A percentile compares a stretch with the other conserved stretches of the same genome.
Evolutionary conservation across 2,797 vertebrate species (phyloP).

Genomic region (Pseudotriccus pelzelni): DNA sequence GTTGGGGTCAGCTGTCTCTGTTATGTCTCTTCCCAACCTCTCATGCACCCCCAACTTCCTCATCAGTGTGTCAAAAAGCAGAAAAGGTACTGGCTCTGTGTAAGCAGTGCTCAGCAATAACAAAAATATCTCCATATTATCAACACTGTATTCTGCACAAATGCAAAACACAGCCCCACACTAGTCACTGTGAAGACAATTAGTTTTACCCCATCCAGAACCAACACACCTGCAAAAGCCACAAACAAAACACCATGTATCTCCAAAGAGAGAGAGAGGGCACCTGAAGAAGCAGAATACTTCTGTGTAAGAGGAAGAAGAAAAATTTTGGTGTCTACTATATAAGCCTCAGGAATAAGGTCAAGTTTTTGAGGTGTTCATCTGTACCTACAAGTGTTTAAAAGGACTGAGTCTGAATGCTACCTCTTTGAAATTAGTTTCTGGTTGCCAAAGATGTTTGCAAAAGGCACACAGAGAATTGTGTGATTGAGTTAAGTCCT

Average conservation of each 20-base stretch:
- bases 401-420: neutral
- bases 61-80: accelerated
- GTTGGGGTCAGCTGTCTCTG: neutral
- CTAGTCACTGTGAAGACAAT: neutral
- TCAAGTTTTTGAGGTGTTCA: neutral
- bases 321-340: neutral
- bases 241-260: neutral
- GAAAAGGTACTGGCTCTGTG: neutral
- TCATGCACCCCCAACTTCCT: accelerated
- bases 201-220: neutral
- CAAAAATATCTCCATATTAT: neutral
- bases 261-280: neutral
- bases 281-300: neutral
- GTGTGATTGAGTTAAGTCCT: neutral
- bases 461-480: neutral
- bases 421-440: neutral
- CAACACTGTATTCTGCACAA: neutral
- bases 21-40: neutral
- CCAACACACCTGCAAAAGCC: neutral
- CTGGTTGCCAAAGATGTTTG: neutral
- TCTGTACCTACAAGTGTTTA: neutral
- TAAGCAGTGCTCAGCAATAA: neutral
- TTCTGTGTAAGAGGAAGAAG: neutral
- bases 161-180: neutral
- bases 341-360: neutral